These are phyloP conservation scores for Malurus alboscapulatus DNA, from an alignment of 2,113 vertebrate genomes.

Conservation along the genomic window DNA sequence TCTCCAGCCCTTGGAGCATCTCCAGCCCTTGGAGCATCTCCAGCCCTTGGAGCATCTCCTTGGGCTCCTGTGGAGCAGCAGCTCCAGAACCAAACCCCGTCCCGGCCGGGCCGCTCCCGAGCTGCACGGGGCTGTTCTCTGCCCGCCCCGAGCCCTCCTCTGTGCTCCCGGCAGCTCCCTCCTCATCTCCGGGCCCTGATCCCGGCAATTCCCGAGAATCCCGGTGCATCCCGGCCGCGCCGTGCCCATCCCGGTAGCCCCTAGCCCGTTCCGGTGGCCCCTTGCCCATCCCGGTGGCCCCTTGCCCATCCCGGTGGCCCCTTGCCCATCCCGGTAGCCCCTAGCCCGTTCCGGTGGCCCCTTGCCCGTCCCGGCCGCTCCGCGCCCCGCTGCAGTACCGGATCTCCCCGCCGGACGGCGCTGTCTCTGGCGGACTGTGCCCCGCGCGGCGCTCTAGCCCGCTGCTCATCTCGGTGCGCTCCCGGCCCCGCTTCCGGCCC, in stretches of 20 bases:
- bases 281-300: too few relatives aligned
- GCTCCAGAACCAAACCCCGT: not conserved
- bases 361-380: not conserved
- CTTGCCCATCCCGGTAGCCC: too few relatives aligned
- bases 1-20: not conserved
- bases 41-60: not conserved
- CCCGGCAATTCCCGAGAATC: not conserved
- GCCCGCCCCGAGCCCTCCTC: too few relatives aligned
- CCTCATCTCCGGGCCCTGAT: not conserved
- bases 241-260: too few relatives aligned
- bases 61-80: not conserved
- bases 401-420: rapidly evolving
- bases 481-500: not conserved
- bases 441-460: not conserved
- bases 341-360: too few relatives aligned
- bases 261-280: too few relatives aligned
- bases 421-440: not conserved
- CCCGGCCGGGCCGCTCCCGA: not conserved
- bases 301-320: too few relatives aligned
- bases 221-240: not conserved
- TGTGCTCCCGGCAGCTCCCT: not conserved
- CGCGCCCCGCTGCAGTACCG: not conserved
- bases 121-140: rapidly evolving
- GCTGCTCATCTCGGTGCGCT: not conserved
- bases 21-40: too few relatives aligned